Conservation (phyloP, 2,888 invertebrate genomes). For the Germaria angustata region DNA sequence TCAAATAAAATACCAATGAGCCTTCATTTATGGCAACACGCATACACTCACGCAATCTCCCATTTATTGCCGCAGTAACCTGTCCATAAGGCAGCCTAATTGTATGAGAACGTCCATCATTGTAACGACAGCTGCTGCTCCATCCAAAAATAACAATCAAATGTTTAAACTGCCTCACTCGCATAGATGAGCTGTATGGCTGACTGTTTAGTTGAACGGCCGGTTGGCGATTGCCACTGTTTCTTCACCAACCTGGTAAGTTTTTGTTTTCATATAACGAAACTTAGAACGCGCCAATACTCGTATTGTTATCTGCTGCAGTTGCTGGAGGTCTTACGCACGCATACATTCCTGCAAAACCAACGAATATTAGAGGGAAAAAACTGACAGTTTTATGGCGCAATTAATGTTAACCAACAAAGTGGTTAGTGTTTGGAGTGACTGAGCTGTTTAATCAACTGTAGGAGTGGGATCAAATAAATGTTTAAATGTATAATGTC, state of each 20-base stretch:
- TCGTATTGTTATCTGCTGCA: slow-evolving; percentile 49
- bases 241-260: background rate
- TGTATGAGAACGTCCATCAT: slow-evolving; percentile 60
- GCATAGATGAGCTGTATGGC: slow-evolving; percentile 8
- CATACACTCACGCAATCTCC: background rate
- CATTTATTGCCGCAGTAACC: slow-evolving; percentile 36
- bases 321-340: slow-evolving; percentile 1
- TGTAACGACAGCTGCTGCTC: slow-evolving; percentile 62
- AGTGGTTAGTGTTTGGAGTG: slow-evolving; percentile 20
- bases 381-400: slow-evolving; percentile 65
- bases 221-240: slow-evolving; percentile 33
- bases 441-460: slow-evolving; percentile 31
- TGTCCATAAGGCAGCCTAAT: background rate
- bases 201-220: background rate
- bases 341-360: background rate
- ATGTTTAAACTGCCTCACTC: slow-evolving; percentile 2
- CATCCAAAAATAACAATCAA: slow-evolving; percentile 41
- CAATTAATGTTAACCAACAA: slow-evolving; percentile 64
- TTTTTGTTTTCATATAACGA: background rate
- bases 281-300: background rate
- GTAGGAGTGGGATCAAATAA: background rate
- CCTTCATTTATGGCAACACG: slow-evolving; percentile 46
- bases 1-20: slow-evolving; percentile 68
- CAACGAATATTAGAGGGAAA: slow-evolving; percentile 11
- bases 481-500: too few species aligned